These are phyloP conservation scores for Chrysodeixis includens DNA, from an alignment of 2,888 invertebrate species.

Conservation along the genomic window DNA sequence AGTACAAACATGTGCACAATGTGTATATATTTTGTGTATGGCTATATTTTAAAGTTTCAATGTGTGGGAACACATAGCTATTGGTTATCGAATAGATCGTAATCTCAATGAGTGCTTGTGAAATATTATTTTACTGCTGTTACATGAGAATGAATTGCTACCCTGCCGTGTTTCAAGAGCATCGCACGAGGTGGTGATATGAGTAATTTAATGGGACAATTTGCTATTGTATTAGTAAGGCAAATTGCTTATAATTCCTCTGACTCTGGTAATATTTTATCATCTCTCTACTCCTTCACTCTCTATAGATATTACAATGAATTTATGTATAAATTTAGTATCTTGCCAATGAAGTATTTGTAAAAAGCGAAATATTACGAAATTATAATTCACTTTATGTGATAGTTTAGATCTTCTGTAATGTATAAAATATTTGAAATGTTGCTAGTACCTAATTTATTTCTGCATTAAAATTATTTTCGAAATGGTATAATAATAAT, in stretches of 20 bases:
- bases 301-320: slow-evolving; percentile 83
- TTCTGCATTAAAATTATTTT: slow-evolving; percentile 64
- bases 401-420: slow-evolving; percentile 86
- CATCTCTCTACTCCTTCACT: slow-evolving; percentile 84
- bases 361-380: slow-evolving; percentile 76
- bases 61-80: slow-evolving; percentile 73
- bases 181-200: slow-evolving; percentile 78
- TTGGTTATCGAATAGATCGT: slow-evolving; percentile 80
- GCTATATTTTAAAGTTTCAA: slow-evolving; percentile 72
- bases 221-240: slow-evolving; percentile 86
- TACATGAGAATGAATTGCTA: slow-evolving; percentile 73
- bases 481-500: slow-evolving; percentile 57
- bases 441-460: slow-evolving; percentile 75
- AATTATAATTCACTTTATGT: slow-evolving; percentile 81
- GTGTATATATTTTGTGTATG: slow-evolving; percentile 86
- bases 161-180: slow-evolving; percentile 84
- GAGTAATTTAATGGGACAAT: slow-evolving; percentile 66
- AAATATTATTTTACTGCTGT: slow-evolving; percentile 69
- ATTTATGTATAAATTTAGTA: slow-evolving; percentile 77
- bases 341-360: slow-evolving; percentile 88
- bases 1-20: slow-evolving; percentile 88
- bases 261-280: slow-evolving; percentile 74
- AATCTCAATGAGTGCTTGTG: slow-evolving; percentile 87
- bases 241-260: slow-evolving; percentile 79
- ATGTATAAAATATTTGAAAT: slow-evolving; percentile 73